Evolutionary conservation across 2,113 vertebrate species (phyloP).

Genomic region (Procapra przewalskii): DNA sequence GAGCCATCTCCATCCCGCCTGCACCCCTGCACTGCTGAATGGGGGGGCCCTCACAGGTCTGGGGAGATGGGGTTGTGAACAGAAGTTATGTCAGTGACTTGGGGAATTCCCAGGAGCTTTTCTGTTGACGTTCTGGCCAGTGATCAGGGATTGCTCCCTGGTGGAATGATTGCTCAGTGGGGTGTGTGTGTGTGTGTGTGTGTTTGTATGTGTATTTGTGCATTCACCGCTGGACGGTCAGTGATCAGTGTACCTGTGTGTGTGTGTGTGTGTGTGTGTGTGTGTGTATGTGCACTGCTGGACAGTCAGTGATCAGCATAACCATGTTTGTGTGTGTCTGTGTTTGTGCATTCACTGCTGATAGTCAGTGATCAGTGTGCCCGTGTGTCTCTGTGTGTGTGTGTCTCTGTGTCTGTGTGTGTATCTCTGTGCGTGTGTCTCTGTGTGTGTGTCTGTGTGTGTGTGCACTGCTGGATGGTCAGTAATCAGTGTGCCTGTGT

Average conservation of each 20-base stretch:
- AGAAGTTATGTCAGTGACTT: not conserved
- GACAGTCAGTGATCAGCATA: not conserved
- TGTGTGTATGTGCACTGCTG: not conserved
- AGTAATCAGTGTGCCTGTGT: no score
- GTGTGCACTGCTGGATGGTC: no score
- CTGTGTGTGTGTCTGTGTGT: no score
- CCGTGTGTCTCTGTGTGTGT: no score
- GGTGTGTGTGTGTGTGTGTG: not conserved
- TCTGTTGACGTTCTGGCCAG: not conserved
- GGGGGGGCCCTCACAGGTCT: not conserved
- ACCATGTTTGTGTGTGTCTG: not conserved
- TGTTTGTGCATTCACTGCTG: not conserved
- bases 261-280: not conserved
- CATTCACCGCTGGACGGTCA: not conserved
- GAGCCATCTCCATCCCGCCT: not conserved
- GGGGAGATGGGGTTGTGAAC: not conserved
- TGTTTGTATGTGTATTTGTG: not conserved
- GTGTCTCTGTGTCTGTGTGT: rapidly evolving
- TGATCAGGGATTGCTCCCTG: not conserved
- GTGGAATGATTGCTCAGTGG: not conserved
- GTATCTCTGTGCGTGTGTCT: no score
- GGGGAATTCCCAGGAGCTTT: not conserved
- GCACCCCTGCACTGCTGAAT: no score
- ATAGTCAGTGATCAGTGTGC: no score
- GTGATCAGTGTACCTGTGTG: not conserved